A percentile compares a stretch with the other conserved stretches of the same genome.
These are phyloP conservation scores for Tachyglossus aculeatus DNA, from an alignment of 2,797 vertebrate genomes.

Conservation along the genomic window DNA sequence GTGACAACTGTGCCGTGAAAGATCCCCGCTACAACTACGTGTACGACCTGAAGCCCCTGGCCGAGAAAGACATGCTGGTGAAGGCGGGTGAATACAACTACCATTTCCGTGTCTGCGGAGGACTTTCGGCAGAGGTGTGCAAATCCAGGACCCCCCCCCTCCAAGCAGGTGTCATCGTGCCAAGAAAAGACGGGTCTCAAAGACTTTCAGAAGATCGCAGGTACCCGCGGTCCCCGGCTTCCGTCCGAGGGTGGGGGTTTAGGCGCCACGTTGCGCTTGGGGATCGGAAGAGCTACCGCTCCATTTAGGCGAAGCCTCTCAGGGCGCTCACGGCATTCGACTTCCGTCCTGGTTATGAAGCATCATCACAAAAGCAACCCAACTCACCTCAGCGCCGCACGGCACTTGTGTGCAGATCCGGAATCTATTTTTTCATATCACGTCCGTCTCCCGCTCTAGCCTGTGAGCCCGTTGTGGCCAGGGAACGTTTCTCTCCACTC, in stretches of 20 bases:
- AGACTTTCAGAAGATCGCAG: conserved; percentile 79
- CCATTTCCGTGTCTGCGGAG: conserved; percentile 85
- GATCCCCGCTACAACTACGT: conserved; percentile 85
- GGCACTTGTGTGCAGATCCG: no score
- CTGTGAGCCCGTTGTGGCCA: no score
- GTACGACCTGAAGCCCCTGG: conserved; percentile 85
- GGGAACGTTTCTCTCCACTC: no score
- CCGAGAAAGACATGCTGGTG: conserved; percentile 73
- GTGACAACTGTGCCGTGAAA: conserved; percentile 84
- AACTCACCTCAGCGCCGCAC: no score
- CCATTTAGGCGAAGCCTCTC: neutral
- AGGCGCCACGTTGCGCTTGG: no score
- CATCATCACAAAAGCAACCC: no score
- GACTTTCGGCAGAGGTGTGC: conserved; percentile 74
- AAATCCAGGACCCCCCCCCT: neutral
- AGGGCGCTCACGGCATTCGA: no score
- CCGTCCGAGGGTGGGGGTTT: neutral
- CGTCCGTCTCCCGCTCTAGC: no score
- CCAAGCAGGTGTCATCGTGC: conserved; percentile 80
- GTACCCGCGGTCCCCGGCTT: conserved; percentile 61
- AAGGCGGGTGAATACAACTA: conserved; percentile 79
- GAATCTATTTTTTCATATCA: no score
- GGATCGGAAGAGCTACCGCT: neutral
- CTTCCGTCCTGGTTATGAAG: no score
- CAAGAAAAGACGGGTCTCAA: conserved; percentile 73